Conservation (phyloP, 2,113 vertebrate species). For the Sisor rabdophorus region DNA sequence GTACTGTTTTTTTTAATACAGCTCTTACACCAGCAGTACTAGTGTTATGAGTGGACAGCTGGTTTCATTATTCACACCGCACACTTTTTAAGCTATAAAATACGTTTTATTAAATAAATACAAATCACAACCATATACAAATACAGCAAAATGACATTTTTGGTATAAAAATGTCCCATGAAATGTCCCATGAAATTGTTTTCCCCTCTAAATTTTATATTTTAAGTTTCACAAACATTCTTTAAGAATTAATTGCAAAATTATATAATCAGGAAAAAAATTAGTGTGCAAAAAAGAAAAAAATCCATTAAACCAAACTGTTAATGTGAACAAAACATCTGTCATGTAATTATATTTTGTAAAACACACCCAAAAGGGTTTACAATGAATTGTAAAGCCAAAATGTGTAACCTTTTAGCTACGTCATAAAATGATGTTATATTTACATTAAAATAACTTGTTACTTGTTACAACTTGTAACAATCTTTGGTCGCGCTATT, state of each 20-base stretch:
- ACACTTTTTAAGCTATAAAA: neutral
- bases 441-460: too few species aligned
- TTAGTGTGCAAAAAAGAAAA: neutral
- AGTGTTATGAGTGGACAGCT: neutral
- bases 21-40: neutral
- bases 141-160: neutral
- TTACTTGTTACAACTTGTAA: neutral
- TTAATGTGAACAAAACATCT: too few species aligned
- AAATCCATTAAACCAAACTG: too few species aligned
- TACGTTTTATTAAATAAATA: neutral
- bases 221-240: neutral
- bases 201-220: neutral
- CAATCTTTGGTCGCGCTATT: slow-evolving; percentile 39
- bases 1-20: neutral
- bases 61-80: neutral
- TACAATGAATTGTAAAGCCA: too few species aligned
- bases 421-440: too few species aligned
- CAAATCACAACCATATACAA: neutral
- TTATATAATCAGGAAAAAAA: neutral
- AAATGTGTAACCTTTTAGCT: too few species aligned
- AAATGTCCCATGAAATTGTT: neutral
- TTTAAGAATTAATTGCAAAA: too few species aligned
- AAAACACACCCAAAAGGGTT: too few species aligned
- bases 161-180: neutral
- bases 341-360: too few species aligned